A percentile compares a stretch with the other conserved stretches of the same genome.
Evolutionary conservation across 2,797 vertebrate species (phyloP).

Genomic region (Sebastes umbrosus): DNA sequence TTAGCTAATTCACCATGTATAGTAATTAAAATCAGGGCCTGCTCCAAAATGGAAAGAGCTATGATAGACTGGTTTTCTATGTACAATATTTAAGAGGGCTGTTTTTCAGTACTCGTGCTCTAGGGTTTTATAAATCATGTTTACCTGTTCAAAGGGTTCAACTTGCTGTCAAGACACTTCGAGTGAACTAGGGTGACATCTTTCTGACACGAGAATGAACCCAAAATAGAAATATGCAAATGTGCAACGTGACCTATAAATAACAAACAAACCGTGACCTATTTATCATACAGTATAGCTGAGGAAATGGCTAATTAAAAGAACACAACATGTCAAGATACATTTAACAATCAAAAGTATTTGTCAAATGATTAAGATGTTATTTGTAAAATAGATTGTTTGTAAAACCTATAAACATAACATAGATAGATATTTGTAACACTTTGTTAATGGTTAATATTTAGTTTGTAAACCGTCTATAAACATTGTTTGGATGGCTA

Average conservation of each 20-base stretch:
- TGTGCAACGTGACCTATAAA: constrained; percentile 36
- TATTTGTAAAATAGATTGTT: too few relatives aligned
- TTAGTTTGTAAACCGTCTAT: too few relatives aligned
- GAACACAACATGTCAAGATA: neutral
- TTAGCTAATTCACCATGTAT: constrained; percentile 85
- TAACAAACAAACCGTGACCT: constrained; percentile 20
- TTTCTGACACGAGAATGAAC: constrained; percentile 25
- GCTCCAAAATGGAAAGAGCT: constrained; percentile 77
- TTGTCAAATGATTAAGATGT: too few relatives aligned
- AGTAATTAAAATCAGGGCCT: constrained; percentile 84
- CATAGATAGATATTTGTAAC: too few relatives aligned
- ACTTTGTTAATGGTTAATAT: too few relatives aligned
- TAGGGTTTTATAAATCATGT: constrained; percentile 53
- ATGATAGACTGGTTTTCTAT: constrained; percentile 70
- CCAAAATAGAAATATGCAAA: constrained; percentile 59
- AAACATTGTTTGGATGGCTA: too few relatives aligned
- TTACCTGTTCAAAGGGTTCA: constrained; percentile 39
- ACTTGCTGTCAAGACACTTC: constrained; percentile 34
- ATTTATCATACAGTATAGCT: neutral
- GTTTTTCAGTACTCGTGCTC: constrained; percentile 47
- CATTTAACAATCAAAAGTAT: neutral
- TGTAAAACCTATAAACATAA: too few relatives aligned
- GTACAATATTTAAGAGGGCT: constrained; percentile 65
- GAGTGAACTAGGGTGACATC: constrained; percentile 13
- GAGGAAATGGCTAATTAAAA: neutral